Evolutionary conservation across 2,113 vertebrate species (phyloP), one percentile per base, ranked within the genome.

Genomic region (Neolamprologus tretocephalus): DNA sequence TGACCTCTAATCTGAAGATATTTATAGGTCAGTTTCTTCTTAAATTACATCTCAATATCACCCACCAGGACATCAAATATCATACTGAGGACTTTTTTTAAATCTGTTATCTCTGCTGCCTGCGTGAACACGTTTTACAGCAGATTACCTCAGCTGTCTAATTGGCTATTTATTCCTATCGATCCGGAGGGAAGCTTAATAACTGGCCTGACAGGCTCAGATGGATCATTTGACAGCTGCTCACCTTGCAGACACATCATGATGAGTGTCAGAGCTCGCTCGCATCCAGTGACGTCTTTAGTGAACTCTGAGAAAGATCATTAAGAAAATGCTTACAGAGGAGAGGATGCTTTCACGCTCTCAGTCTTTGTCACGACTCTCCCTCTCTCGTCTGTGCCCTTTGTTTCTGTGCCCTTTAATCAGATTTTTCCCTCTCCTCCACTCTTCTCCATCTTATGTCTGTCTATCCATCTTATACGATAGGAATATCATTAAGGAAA

Each of bases 111-210:
- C 17, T 17, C 8, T 88, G 16, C 63, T 35, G 23, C 21, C 10
- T 71, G 31, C n/a, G 75, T 82, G 21, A 51, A 81, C 61, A 49
- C 55, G 23, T 75, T 87, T 83, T 55, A 42, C 26, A 83, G 51
- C 68, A 81, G 80, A 81, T 91, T 80, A 80, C 54, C 53, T 91
- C 49, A 68, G 58, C 91, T 87, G 81, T 87, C 82, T 93, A 92
- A 93, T 93, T 93, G 90, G 83, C 86, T 90, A 83, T 94, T 94
- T 84, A 94, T 94, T 93, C 83, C 57, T 63, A 93, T 95, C 11
- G 88, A 94, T 92, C 86, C 68, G 6, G 33, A 57, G 79, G 57
- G 79, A 88, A 87, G 57, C 87, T 93, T 92, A 89, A 93, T 91
- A 89, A 91, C 61, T 16, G 35, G 17, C 49, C 89, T 61, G 84